phyloP scores from a whole-genome alignment of 2,888 invertebrate genomes.

The Copidosoma aretas region DNA sequence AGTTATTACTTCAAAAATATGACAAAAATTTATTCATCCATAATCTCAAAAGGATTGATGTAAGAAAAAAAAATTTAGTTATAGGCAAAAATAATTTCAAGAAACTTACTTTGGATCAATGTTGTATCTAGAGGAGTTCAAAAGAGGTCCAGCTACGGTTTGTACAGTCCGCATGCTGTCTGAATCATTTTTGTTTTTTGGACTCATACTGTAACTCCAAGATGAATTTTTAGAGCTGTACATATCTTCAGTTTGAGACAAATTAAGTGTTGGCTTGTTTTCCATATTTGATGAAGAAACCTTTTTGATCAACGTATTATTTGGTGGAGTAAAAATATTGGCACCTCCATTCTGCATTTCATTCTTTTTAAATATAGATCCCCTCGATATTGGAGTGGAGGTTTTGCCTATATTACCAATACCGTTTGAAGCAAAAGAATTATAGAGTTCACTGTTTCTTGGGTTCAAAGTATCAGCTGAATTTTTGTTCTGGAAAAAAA shows the following conservation, averaged over 20 bases:
- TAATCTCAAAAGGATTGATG: conserved; percentile 4
- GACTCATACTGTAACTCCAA: conserved; percentile 54
- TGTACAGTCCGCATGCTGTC: conserved; percentile 54
- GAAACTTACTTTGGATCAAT: conserved; percentile 62
- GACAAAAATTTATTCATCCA: conserved; percentile 8
- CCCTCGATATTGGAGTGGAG: conserved; percentile 48
- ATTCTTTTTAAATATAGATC: conserved; percentile 39
- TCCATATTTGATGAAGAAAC: conserved; percentile 33
- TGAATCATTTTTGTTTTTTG: conserved; percentile 51
- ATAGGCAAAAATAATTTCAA: not conserved
- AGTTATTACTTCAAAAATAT: not conserved
- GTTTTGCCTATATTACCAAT: conserved; percentile 36
- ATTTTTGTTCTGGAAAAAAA: conserved; percentile 21
- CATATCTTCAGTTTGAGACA: conserved; percentile 43
- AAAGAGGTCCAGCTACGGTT: conserved; percentile 61
- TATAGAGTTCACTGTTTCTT: conserved; percentile 18
- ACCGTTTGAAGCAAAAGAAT: conserved; percentile 34
- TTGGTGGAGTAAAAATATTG: conserved; percentile 6
- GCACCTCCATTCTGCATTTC: conserved; percentile 45
- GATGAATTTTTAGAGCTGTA: conserved; percentile 50
- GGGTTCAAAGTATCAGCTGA: conserved; percentile 25
- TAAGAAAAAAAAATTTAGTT: too few relatives aligned
- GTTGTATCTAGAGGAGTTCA: conserved; percentile 63
- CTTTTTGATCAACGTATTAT: conserved; percentile 32
- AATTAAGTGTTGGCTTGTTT: conserved; percentile 36